Conservation (phyloP, 2,888 invertebrate species). For the Ernsta delagoae region DNA sequence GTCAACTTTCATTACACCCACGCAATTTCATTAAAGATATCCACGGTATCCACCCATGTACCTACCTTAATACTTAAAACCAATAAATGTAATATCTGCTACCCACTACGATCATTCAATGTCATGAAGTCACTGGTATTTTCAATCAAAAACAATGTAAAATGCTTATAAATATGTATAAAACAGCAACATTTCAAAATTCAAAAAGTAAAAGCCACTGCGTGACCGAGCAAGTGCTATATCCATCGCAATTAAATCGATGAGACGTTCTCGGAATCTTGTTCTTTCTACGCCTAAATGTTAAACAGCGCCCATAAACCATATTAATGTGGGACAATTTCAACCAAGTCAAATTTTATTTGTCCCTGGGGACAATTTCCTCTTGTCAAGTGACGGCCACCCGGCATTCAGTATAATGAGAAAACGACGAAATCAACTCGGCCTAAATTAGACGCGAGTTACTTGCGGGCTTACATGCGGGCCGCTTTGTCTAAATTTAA, state of each 20-base stretch:
- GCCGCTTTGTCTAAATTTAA: background rate
- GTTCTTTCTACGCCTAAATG: constrained; percentile 47
- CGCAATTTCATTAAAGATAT: background rate
- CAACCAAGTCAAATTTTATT: constrained; percentile 76
- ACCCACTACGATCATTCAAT: background rate
- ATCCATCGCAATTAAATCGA: constrained; percentile 28
- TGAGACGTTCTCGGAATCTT: constrained; percentile 39
- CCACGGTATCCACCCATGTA: background rate
- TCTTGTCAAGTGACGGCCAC: constrained; percentile 78
- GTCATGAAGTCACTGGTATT: background rate
- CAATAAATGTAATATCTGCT: too few species aligned
- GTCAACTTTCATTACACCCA: constrained; percentile 5
- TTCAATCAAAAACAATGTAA: background rate
- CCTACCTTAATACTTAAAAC: background rate
- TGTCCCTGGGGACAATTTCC: constrained; percentile 78
- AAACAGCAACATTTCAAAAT: too few species aligned
- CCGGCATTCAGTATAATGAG: constrained; percentile 76
- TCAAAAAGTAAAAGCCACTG: constrained; percentile 1
- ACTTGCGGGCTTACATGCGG: constrained; percentile 62
- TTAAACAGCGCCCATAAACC: constrained; percentile 67
- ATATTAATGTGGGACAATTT: constrained; percentile 73
- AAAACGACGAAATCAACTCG: constrained; percentile 77
- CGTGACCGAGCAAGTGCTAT: constrained; percentile 16
- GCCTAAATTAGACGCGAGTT: constrained; percentile 73
- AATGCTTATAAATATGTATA: background rate